Percentiles rank a stretch among this genome's conserved stretches.
These are phyloP conservation scores for Apogon hyalosoma DNA, from an alignment of 2,797 vertebrate genomes.

Conservation along the genomic window DNA sequence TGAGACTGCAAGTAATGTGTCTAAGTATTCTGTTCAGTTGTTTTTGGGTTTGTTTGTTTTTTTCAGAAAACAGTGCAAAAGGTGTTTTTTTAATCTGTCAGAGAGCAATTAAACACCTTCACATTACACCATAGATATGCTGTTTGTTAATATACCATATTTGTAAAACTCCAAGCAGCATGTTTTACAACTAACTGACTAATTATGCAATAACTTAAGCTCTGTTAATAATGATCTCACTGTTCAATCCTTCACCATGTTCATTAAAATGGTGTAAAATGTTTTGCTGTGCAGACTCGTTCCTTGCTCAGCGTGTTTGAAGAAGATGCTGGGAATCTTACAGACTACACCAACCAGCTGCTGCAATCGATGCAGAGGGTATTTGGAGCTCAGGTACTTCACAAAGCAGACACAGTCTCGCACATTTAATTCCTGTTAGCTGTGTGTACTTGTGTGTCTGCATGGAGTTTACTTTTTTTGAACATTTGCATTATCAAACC, in stretches of 20 bases:
- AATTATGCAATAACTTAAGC: not conserved
- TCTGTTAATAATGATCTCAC: not conserved
- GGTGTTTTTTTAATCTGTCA: too few species aligned
- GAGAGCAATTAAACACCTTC: too few species aligned
- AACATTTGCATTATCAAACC: conserved; percentile 20
- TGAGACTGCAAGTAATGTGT: too few species aligned
- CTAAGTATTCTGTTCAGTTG: too few species aligned
- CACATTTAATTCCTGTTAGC: not conserved
- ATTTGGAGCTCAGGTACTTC: conserved; percentile 95
- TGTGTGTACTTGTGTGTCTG: not conserved
- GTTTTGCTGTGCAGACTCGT: conserved; percentile 86
- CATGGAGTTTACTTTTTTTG: not conserved
- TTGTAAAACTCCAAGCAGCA: not conserved
- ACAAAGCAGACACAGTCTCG: conserved; percentile 28
- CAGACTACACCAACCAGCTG: conserved; percentile 96
- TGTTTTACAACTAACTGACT: not conserved
- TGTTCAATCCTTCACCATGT: not conserved
- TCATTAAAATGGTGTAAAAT: conserved; percentile 5
- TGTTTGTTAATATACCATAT: too few species aligned
- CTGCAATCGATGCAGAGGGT: conserved; percentile 97
- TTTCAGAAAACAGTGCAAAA: too few species aligned
- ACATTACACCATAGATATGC: too few species aligned
- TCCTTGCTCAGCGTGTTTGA: conserved; percentile 98
- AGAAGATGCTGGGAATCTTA: conserved; percentile 96
- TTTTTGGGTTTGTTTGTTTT: too few species aligned